These are phyloP conservation scores for Crypturellus undulatus DNA, from an alignment of 2,113 vertebrate species.

Conservation along the genomic window DNA sequence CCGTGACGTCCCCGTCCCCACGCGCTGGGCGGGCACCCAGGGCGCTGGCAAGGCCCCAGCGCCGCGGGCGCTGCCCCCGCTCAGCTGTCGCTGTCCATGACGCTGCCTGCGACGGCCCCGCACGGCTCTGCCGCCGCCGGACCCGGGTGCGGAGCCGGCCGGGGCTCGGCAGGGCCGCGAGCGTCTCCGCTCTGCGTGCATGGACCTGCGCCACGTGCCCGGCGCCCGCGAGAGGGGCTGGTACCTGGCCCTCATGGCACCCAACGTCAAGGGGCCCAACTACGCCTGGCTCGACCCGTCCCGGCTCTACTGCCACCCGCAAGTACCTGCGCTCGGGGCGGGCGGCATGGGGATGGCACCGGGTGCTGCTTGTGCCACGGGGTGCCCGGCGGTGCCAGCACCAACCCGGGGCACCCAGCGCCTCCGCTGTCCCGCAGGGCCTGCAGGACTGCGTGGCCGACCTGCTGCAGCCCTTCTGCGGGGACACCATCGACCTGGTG, in stretches of 20 bases:
- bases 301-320: conserved; percentile 87
- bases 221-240: conserved; percentile 77
- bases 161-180: neutral
- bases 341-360: accelerated
- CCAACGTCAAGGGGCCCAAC: conserved; percentile 84
- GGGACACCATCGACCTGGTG: conserved; percentile 84
- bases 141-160: neutral
- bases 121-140: neutral
- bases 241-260: conserved; percentile 89
- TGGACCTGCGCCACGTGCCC: conserved; percentile 77
- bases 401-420: neutral
- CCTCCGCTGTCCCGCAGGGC: conserved; percentile 68
- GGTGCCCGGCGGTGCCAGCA: accelerated
- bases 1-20: too few relatives aligned
- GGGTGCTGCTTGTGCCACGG: neutral
- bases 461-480: conserved; percentile 83
- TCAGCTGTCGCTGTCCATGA: conserved; percentile 70
- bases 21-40: neutral
- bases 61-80: neutral
- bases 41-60: neutral
- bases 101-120: accelerated
- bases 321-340: conserved; percentile 63
- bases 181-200: neutral
- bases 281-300: conserved; percentile 92
- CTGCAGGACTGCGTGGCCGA: conserved; percentile 85